A percentile compares a stretch with the other conserved stretches of the same genome.
Conservation (phyloP, 2,113 vertebrate species). For the Apteryx mantelli region DNA sequence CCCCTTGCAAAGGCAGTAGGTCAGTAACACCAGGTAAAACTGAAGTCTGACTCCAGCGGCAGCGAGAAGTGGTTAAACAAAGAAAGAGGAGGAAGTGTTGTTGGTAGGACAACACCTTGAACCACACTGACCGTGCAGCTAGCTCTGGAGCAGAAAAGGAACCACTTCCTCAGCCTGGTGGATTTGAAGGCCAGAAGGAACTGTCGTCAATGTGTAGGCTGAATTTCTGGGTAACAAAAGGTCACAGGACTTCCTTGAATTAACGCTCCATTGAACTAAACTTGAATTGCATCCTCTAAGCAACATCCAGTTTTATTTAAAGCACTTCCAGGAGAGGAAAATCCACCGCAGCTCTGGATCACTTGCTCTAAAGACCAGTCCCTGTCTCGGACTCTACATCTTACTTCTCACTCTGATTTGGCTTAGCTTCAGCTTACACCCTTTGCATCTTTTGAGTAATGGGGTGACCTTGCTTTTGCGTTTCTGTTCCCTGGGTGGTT, state of each 20-base stretch:
- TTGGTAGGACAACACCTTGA: neutral
- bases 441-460: neutral
- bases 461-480: neutral
- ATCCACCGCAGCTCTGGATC: rapidly evolving
- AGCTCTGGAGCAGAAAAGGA: neutral
- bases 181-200: neutral
- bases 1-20: neutral
- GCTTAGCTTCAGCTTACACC: neutral
- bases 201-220: rapidly evolving
- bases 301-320: neutral
- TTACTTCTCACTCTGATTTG: neutral
- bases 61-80: neutral
- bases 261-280: neutral
- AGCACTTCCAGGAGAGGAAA: neutral
- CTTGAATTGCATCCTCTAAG: neutral
- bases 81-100: neutral
- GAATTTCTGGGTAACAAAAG: neutral
- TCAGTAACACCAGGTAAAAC: neutral
- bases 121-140: neutral
- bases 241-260: neutral
- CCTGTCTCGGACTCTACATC: neutral
- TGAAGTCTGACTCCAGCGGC: neutral
- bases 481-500: neutral
- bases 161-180: neutral
- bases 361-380: neutral